Percentiles rank a stretch among this genome's conserved stretches.
Conservation (phyloP, 2,888 invertebrate species). For the Helicoverpa assulta region DNA sequence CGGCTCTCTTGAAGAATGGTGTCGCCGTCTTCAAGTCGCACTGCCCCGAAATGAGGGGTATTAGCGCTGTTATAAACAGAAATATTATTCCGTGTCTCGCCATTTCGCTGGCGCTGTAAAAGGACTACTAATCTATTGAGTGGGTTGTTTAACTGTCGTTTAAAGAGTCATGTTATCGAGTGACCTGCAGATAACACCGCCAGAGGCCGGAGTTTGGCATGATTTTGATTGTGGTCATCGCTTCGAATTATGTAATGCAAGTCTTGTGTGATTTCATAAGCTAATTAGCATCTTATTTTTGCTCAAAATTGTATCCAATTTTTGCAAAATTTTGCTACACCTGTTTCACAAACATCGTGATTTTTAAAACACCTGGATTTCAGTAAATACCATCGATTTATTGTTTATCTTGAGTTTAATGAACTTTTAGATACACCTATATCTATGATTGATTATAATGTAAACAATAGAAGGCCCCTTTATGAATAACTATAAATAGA, state of each 20-base stretch:
- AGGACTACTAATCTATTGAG: conserved; percentile 56
- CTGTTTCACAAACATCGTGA: too few relatives aligned
- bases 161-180: conserved; percentile 59
- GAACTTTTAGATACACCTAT: background rate
- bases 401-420: background rate
- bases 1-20: conserved; percentile 66
- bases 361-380: too few relatives aligned
- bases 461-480: background rate
- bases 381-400: background rate
- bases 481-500: background rate
- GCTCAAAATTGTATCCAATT: background rate
- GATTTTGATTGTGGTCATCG: conserved; percentile 54
- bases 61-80: conserved; percentile 58
- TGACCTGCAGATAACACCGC: conserved; percentile 66
- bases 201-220: conserved; percentile 54
- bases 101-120: conserved; percentile 66
- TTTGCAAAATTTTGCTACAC: background rate
- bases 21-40: conserved; percentile 67
- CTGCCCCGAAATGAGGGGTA: conserved; percentile 64
- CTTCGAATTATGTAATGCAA: conserved; percentile 42
- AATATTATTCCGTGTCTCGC: conserved; percentile 61
- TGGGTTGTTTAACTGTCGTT: conserved; percentile 58
- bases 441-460: background rate
- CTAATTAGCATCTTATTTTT: background rate
- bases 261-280: conserved; percentile 9